These are phyloP conservation scores for Megaptera novaeangliae DNA, from an alignment of 2,113 vertebrate genomes.

Conservation along the genomic window DNA sequence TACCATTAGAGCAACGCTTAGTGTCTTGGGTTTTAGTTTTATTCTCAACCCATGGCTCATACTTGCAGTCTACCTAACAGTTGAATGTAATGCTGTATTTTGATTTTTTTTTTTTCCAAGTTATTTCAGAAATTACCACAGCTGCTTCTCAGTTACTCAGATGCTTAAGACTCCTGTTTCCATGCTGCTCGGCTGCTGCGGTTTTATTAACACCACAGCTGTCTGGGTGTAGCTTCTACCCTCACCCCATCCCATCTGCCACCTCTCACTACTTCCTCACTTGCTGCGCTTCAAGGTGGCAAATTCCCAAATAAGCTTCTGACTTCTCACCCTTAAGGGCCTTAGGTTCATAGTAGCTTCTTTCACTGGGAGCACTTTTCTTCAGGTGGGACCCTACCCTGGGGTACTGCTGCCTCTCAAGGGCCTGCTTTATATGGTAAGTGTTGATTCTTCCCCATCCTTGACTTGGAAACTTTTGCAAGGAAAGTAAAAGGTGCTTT, in stretches of 20 bases:
- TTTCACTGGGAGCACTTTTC: not conserved
- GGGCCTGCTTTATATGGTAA: not conserved
- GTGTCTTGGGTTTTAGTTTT: not conserved
- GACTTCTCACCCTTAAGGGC: not conserved
- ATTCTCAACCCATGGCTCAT: not conserved
- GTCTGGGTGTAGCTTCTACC: not conserved
- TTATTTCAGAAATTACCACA: not conserved
- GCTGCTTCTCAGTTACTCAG: not conserved
- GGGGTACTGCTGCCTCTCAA: not conserved
- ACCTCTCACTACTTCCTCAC: not conserved
- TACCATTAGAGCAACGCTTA: not conserved
- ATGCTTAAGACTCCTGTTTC: not conserved
- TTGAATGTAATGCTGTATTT: not conserved
- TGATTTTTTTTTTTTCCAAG: not conserved
- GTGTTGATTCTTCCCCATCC: not conserved
- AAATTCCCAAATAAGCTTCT: not conserved
- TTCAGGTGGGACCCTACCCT: too few relatives aligned
- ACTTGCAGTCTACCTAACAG: not conserved
- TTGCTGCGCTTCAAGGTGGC: not conserved
- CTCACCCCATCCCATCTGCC: not conserved
- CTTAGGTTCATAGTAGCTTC: not conserved
- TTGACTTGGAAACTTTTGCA: not conserved
- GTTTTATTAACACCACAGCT: not conserved
- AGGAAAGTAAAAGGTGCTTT: slow-evolving; percentile 13
- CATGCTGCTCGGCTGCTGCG: not conserved